phyloP scores from a whole-genome alignment of 2,113 vertebrate genomes.

The Leptobrachium ailaonicum region DNA sequence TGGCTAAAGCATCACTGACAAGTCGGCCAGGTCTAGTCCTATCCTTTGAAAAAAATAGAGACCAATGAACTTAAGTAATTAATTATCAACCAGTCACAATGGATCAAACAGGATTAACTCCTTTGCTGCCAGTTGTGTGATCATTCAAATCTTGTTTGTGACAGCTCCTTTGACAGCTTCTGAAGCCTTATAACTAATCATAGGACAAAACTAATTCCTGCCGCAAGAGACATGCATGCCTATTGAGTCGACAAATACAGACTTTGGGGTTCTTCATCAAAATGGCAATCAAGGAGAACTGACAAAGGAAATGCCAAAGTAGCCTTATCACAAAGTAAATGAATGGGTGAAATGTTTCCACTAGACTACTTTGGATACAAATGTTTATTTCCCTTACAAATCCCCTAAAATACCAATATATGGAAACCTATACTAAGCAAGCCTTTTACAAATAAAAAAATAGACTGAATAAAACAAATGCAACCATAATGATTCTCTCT shows the following conservation, averaged over 20 bases:
- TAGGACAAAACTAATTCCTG: constrained; percentile 22
- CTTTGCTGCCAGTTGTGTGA: neutral
- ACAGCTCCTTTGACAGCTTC: constrained; percentile 5
- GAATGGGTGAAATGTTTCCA: neutral
- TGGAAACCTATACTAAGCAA: too few relatives aligned
- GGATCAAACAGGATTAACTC: constrained; percentile 35
- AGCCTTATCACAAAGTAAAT: neutral
- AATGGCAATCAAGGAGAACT: too few relatives aligned
- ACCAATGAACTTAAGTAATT: constrained; percentile 26
- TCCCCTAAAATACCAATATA: too few relatives aligned
- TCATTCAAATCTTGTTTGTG: neutral
- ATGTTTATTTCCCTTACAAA: too few relatives aligned
- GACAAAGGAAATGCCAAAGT: too few relatives aligned
- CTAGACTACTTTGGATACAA: too few relatives aligned
- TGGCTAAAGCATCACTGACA: neutral
- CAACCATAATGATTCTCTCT: too few relatives aligned
- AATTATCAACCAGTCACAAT: constrained; percentile 25
- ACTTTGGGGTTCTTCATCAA: too few relatives aligned
- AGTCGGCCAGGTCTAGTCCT: constrained; percentile 3
- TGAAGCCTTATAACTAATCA: constrained; percentile 27
- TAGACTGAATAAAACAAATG: too few relatives aligned
- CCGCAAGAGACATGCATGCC: neutral
- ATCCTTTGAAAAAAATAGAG: constrained; percentile 15
- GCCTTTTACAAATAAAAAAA: too few relatives aligned
- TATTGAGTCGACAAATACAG: neutral